These are phyloP conservation scores for Brachionus manjavacas DNA, from an alignment of 1,140 invertebrate species.

Conservation along the genomic window DNA sequence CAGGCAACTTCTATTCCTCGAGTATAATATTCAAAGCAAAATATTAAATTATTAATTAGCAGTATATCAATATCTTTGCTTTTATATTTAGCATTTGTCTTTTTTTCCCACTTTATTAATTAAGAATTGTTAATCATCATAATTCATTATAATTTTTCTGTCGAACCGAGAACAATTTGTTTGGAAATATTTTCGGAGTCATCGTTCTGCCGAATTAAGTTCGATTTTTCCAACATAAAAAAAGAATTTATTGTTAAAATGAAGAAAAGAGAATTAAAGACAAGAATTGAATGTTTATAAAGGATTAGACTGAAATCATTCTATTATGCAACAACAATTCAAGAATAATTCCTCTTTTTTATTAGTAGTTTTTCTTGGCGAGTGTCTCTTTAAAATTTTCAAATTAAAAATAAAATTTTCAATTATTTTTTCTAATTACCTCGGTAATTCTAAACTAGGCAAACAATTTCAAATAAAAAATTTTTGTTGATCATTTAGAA, in stretches of 20 bases:
- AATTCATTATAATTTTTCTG: slow-evolving; percentile 30
- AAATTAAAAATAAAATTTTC: neutral
- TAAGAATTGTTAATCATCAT: slow-evolving; percentile 36
- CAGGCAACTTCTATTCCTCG: neutral
- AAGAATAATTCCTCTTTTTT: neutral
- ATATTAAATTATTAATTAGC: slow-evolving; percentile 13
- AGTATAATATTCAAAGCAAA: neutral
- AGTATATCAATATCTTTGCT: neutral
- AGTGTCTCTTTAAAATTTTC: neutral
- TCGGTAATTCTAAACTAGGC: neutral
- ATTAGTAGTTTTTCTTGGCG: neutral
- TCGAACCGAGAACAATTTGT: neutral
- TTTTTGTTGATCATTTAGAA: neutral
- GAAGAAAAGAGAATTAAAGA: slow-evolving; percentile 25
- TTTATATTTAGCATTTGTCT: neutral
- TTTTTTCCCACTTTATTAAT: slow-evolving; percentile 4
- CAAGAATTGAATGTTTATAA: slow-evolving; percentile 22
- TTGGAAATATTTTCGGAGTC: neutral
- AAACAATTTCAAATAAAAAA: neutral
- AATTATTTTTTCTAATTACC: neutral
- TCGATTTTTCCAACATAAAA: neutral
- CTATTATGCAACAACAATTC: neutral
- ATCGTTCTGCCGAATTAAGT: slow-evolving; percentile 16
- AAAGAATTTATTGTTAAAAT: neutral
- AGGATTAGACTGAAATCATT: neutral